A percentile compares a stretch with the other conserved stretches of the same genome.
phyloP scores from a whole-genome alignment of 1,140 invertebrate genomes.

The Phymastichus coffea region DNA sequence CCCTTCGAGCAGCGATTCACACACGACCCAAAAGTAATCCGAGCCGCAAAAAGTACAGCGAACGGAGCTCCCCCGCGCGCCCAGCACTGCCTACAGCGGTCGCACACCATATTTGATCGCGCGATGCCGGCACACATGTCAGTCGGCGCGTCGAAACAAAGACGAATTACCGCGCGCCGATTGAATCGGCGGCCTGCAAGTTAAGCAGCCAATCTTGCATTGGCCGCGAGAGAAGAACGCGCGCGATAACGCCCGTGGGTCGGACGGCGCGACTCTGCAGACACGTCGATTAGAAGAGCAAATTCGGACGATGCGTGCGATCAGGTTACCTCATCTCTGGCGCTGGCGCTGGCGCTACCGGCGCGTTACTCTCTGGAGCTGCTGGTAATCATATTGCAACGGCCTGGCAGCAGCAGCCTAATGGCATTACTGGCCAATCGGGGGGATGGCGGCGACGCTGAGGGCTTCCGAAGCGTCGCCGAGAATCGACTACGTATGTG shows the following conservation, averaged over 20 bases:
- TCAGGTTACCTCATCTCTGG: slow-evolving; percentile 58
- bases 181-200: slow-evolving; percentile 37
- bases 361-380: too few relatives aligned
- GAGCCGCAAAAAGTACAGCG: slow-evolving; percentile 56
- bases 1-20: slow-evolving; percentile 53
- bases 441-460: slow-evolving; percentile 33
- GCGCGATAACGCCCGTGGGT: too few relatives aligned
- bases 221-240: too few relatives aligned
- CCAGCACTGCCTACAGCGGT: too few relatives aligned
- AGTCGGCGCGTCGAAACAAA: neutral
- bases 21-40: slow-evolving; percentile 53
- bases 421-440: slow-evolving; percentile 54
- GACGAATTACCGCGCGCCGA: neutral
- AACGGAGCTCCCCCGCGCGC: slow-evolving; percentile 41
- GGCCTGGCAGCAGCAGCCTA: slow-evolving; percentile 40
- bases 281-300: too few relatives aligned
- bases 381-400: slow-evolving; percentile 59
- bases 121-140: slow-evolving; percentile 35
- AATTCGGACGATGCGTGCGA: too few relatives aligned
- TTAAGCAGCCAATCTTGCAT: too few relatives aligned
- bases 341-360: too few relatives aligned
- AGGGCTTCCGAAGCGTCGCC: slow-evolving; percentile 33
- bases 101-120: slow-evolving; percentile 34
- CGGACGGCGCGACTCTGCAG: too few relatives aligned
- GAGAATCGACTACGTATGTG: too few relatives aligned